Percentiles rank a stretch among this genome's conserved stretches.
Evolutionary conservation across 2,113 vertebrate species (phyloP).

Genomic region (Callaeas wilsoni): DNA sequence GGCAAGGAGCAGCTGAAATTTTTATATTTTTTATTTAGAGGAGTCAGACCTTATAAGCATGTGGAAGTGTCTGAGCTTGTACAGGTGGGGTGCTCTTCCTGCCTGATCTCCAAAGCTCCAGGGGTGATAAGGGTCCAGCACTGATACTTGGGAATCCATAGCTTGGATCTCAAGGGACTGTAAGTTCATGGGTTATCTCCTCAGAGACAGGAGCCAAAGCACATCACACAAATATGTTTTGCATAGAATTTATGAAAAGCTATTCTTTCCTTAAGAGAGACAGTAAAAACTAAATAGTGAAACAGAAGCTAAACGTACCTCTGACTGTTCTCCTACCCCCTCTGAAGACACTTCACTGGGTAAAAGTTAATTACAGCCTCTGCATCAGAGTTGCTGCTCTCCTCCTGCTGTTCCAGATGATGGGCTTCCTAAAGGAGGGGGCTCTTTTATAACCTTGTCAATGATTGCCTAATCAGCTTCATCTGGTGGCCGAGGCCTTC

Average conservation of each 20-base stretch:
- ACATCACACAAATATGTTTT: background rate
- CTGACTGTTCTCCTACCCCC: background rate
- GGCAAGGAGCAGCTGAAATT: background rate
- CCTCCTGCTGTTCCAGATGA: background rate
- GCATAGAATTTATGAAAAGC: background rate
- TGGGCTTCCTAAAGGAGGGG: background rate
- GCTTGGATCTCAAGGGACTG: background rate
- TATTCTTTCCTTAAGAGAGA: background rate
- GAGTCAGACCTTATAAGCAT: background rate
- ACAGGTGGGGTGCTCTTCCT: background rate
- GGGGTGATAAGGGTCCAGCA: background rate
- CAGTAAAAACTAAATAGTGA: background rate
- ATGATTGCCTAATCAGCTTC: background rate
- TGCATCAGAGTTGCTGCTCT: rapidly evolving
- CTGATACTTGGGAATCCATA: background rate
- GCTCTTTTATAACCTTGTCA: background rate
- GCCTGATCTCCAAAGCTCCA: background rate
- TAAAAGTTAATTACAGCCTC: background rate
- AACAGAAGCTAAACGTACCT: background rate
- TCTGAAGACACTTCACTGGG: background rate
- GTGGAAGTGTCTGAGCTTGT: background rate
- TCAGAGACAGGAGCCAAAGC: background rate
- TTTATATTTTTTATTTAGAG: background rate
- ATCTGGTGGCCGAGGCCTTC: background rate
- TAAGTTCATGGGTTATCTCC: background rate